Evolutionary conservation across 2,888 invertebrate genomes (phyloP), one percentile per base, ranked within the genome.

Genomic region (Sphaeridia pumilis): DNA sequence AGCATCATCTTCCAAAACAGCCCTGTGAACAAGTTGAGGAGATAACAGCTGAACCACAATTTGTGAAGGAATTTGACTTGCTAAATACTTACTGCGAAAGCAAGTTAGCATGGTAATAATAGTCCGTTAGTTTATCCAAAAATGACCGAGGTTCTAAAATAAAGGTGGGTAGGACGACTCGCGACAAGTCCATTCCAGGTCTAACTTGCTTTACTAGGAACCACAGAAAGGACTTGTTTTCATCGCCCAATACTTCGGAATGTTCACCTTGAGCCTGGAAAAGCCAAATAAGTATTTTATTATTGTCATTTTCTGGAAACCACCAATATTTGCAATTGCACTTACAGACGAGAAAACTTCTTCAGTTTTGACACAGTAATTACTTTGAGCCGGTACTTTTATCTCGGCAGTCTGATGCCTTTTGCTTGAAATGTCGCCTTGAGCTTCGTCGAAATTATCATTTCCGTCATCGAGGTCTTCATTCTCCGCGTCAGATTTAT

Each of bases 171-270:
- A 94, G 74, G 14, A 92, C 90, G 42, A 94, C 87, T 75, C 87
- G 87, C 57, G 87, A 87, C 27, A 94, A 74, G 74, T 94, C 94
- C 94, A 94, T 94, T 45, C 94, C 94, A n/a, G 66, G 63, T 36
- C 61, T 51, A 49, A 74, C 74, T 77, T 94, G 94, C 72, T 94
- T 94, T 67, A 94, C 78, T 35, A 94, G 76, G 69, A 85, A 87
- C 93, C 94, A 94, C 65, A 94, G 83, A 41, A 94, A 75, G 20
- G 89, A 89, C 71, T 92, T 93, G 74, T 94, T 90, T 71, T 94
- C 93, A 53, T 94, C 93, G 0, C 84, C 87, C 22, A 94, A 79
- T 68, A 92, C 93, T 68, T 93, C 87, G 2, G 90, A 86, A 67
- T 92, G 82, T 67, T 85, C 86, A 0, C 86, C 86, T 20, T 81